phyloP scores from a whole-genome alignment of 2,113 vertebrate species.

The Peromyscus polionotus region DNA sequence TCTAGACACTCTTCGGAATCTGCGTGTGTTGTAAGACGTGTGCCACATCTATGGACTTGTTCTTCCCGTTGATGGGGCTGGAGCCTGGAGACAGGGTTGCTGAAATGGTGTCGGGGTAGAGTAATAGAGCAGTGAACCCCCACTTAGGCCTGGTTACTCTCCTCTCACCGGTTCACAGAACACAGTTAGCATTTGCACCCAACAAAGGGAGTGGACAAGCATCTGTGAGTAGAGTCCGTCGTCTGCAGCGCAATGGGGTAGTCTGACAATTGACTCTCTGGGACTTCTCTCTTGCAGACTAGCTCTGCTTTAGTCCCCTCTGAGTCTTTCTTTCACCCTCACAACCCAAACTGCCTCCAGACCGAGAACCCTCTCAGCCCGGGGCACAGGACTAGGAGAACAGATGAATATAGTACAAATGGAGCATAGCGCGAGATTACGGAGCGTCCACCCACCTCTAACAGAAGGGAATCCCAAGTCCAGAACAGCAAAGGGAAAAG shows the following conservation, averaged over 20 bases:
- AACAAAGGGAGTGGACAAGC: background rate
- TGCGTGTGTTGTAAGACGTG: slow-evolving; percentile 5
- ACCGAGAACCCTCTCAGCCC: background rate
- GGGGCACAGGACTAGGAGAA: background rate
- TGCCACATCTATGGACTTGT: background rate
- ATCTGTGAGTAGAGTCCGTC: background rate
- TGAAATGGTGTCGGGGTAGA: background rate
- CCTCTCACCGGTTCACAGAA: background rate
- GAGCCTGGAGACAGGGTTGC: background rate
- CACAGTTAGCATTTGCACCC: background rate
- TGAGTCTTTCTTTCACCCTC: background rate
- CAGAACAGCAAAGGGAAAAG: slow-evolving; percentile 7
- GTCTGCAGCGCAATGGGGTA: background rate
- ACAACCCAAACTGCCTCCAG: background rate
- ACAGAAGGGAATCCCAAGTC: slow-evolving; percentile 27
- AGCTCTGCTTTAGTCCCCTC: background rate
- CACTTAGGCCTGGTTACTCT: background rate
- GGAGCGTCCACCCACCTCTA: background rate
- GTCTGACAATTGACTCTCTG: background rate
- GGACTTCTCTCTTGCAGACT: background rate
- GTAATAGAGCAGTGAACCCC: background rate
- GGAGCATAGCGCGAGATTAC: background rate
- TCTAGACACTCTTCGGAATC: background rate
- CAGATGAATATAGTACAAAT: background rate
- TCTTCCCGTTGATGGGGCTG: background rate